Base-by-base conservation (phyloP, 2,888 invertebrate genomes). In the Carterocephalus palaemon region DNA sequence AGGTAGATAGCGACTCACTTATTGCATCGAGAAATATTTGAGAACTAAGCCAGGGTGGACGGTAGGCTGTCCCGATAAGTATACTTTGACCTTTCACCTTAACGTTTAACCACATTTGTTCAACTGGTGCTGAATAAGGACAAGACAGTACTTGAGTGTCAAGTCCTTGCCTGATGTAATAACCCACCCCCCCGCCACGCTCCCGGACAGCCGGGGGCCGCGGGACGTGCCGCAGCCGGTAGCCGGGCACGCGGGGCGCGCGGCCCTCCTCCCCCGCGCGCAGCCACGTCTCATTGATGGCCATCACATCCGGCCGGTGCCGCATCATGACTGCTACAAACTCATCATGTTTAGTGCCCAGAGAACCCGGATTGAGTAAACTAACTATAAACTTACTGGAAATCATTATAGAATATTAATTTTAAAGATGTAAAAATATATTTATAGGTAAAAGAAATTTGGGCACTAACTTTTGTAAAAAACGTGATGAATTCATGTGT, bases 81-180 rank as follows among this genome's bases (percentile, higher is more conserved):
- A 39, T 8, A 1, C 20, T 17, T 20, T 39, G 20, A 2, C 29
- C 29, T 4, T 9, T 28, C 5, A 39, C 1, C 8, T 20, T 8
- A 15, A 39, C 2, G 5, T 12, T 39, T 1, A 40, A 8, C 47
- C 47, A 47, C 37, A 42, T 47, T 33, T 47, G 42, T 7, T 47
- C 47, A 1, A 43, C 42, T 3, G 5, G 1, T 0, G 20, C 8
- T 6, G 13, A 9, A 2, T 13, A n/a, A 4, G 29, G 39, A 22
- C 31, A 22, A 4, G 6, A n/a, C 1, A 40, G 3, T 1, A 15
- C 6, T 1, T 34, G 28, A 0, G 16, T 28, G 5, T 8, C 8
- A 6, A 48, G 1, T 6, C 37, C 39, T 3, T 33, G 17, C 12
- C 34, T 20, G 0, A 39, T 13, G 4, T 28, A 28, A 2, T 13